Percentiles rank a stretch among this genome's conserved stretches.
These are phyloP conservation scores for Ctenochaetus hawaiiensis DNA, from an alignment of 2,797 vertebrate genomes.

Conservation along the genomic window DNA sequence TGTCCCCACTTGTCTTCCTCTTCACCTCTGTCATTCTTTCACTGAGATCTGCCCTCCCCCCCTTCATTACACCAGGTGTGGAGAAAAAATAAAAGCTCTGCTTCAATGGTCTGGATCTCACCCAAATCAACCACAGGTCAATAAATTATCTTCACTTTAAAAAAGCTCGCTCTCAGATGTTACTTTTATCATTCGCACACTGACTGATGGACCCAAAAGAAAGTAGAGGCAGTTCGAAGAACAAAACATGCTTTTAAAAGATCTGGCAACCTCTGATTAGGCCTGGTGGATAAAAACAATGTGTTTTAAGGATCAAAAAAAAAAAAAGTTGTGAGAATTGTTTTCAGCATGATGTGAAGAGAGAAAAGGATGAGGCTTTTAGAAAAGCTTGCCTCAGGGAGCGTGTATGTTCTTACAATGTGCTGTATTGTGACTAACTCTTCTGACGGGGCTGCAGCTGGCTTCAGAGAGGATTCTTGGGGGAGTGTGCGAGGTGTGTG, in stretches of 20 bases:
- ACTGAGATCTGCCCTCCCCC: not conserved
- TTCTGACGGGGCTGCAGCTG: slow-evolving; percentile 78
- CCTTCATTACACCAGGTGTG: slow-evolving; percentile 42
- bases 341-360: slow-evolving; percentile 31
- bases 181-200: not conserved
- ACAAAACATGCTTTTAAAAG: slow-evolving; percentile 10
- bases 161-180: not conserved
- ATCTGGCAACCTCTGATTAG: not conserved
- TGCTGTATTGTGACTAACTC: slow-evolving; percentile 69
- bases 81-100: slow-evolving; percentile 17
- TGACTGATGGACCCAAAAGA: slow-evolving; percentile 17
- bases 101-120: slow-evolving; percentile 18
- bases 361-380: slow-evolving; percentile 32
- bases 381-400: slow-evolving; percentile 41
- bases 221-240: not conserved
- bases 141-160: slow-evolving; percentile 6
- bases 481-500: slow-evolving; percentile 56
- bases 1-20: slow-evolving; percentile 42
- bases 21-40: slow-evolving; percentile 21
- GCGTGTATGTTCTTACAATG: slow-evolving; percentile 63
- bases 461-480: slow-evolving; percentile 68
- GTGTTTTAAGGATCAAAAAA: slow-evolving; percentile 22
- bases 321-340: slow-evolving; percentile 21
- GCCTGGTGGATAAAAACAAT: not conserved
- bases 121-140: slow-evolving; percentile 14